Percentiles rank a stretch among this genome's conserved stretches.
These are phyloP conservation scores for Marmota monax DNA, from an alignment of 2,113 vertebrate species.

Conservation along the genomic window DNA sequence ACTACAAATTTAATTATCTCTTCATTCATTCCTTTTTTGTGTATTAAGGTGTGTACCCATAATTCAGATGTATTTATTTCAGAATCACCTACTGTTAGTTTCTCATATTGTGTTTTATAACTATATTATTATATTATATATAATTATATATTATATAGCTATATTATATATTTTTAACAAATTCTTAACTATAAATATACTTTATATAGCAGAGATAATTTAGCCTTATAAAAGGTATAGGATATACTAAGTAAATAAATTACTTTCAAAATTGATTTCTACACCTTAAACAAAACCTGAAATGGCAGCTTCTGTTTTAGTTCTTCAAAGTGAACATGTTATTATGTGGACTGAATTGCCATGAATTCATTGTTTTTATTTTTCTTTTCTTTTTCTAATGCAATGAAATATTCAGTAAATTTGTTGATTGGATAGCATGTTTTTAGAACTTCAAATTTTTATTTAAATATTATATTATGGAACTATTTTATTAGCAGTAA, in stretches of 20 bases:
- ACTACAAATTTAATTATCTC: not conserved
- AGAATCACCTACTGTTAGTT: constrained; percentile 46
- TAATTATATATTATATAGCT: too few species aligned
- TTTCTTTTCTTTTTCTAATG: not conserved
- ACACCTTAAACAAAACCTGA: constrained; percentile 46
- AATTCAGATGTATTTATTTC: constrained; percentile 37
- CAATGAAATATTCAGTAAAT: not conserved
- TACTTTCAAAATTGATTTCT: constrained; percentile 48
- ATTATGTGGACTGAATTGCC: not conserved
- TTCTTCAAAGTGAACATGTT: constrained; percentile 55
- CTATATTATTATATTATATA: too few species aligned
- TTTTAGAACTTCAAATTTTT: constrained; percentile 61
- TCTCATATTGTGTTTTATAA: constrained; percentile 35
- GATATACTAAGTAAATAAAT: constrained; percentile 32
- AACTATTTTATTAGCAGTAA: constrained; percentile 33
- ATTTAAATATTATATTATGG: constrained; percentile 26
- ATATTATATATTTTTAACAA: not conserved
- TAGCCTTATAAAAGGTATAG: constrained; percentile 21
- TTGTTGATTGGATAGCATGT: constrained; percentile 26
- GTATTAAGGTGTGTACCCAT: constrained; percentile 38
- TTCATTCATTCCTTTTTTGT: not conserved
- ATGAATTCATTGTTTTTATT: constrained; percentile 22
- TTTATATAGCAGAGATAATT: constrained; percentile 54
- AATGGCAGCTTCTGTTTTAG: not conserved
- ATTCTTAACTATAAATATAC: constrained; percentile 49